phyloP scores from a whole-genome alignment of 2,797 vertebrate genomes.

The Margarornis squamiger region DNA sequence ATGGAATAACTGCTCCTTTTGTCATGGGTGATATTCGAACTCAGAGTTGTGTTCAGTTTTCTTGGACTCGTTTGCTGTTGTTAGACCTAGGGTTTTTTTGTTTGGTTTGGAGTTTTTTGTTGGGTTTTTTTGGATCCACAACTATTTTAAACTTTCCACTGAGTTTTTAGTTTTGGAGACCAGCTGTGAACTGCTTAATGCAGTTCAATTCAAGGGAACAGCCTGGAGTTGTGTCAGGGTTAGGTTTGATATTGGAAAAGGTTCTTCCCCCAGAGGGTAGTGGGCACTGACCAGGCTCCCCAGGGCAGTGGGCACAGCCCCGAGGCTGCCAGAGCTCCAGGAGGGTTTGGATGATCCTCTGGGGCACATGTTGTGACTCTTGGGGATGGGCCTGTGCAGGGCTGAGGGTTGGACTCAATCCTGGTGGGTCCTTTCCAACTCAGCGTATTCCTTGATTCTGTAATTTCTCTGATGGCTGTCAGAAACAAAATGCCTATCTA shows the following conservation, averaged over 20 bases:
- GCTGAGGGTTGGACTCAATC: background rate
- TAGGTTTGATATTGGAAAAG: background rate
- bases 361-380: background rate
- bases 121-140: background rate
- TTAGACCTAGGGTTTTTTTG: background rate
- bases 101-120: too few relatives aligned
- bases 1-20: background rate
- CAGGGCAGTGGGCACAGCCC: background rate
- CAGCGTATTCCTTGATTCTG: background rate
- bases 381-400: background rate
- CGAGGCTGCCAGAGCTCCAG: background rate
- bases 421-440: background rate
- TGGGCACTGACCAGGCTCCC: background rate
- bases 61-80: background rate
- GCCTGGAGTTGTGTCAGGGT: background rate
- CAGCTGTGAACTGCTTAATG: background rate
- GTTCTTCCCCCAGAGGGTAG: background rate
- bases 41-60: background rate
- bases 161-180: background rate
- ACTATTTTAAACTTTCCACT: background rate
- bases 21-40: rapidly evolving
- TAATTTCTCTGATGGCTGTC: background rate
- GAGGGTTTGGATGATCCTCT: background rate
- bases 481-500: background rate
- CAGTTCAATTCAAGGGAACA: background rate